These are phyloP conservation scores for Pseudopodoces humilis DNA, from an alignment of 2,113 vertebrate genomes.

Conservation along the genomic window DNA sequence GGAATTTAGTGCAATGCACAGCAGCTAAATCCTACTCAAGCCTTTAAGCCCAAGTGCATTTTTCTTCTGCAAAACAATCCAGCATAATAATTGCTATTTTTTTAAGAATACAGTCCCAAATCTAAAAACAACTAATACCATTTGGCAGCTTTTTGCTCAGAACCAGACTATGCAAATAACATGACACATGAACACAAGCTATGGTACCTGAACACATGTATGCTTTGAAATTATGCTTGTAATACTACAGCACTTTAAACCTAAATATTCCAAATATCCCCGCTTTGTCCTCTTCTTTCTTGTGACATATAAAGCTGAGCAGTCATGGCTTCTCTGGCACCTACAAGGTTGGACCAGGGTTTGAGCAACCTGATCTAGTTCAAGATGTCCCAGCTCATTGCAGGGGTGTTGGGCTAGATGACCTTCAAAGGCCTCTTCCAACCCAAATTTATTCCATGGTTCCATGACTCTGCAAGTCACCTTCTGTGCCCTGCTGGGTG, in stretches of 20 bases:
- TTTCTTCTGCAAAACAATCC: slow-evolving; percentile 27
- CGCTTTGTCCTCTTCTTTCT: background rate
- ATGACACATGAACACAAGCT: background rate
- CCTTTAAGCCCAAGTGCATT: slow-evolving; percentile 37
- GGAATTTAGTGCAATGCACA: slow-evolving; percentile 6
- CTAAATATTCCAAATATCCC: background rate
- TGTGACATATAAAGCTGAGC: background rate
- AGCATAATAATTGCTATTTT: background rate
- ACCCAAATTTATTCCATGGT: background rate
- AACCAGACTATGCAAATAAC: background rate
- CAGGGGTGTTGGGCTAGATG: background rate
- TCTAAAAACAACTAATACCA: background rate
- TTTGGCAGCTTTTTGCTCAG: background rate
- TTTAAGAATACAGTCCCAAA: slow-evolving; percentile 1
- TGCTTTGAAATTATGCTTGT: background rate
- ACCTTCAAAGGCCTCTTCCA: background rate
- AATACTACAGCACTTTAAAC: background rate
- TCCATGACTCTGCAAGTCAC: background rate
- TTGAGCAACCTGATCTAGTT: background rate
- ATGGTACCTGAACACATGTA: background rate
- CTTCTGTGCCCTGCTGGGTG: background rate
- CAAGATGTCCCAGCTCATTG: background rate
- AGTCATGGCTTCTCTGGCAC: background rate
- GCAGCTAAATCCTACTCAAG: slow-evolving; percentile 47
- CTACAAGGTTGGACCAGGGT: fast-evolving